Evolutionary conservation across 2,113 vertebrate species (phyloP), one percentile per base, ranked within the genome.

Genomic region (Puntigrus tetrazona): DNA sequence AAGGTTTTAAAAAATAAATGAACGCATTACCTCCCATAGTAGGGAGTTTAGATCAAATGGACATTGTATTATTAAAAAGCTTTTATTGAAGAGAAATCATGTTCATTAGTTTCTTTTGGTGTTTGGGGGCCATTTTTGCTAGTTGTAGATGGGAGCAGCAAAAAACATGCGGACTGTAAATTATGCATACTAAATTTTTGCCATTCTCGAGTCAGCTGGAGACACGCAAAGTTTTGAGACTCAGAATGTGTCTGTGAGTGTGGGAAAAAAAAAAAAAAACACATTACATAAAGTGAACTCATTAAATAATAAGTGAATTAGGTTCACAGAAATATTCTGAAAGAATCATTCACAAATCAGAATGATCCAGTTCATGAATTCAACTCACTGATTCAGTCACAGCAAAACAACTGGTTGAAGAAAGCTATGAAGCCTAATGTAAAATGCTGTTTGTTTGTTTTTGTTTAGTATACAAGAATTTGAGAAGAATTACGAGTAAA

Each of bases 1-100:
- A 82, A 16, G 7, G 41, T 27, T 59, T 73, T 72, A 83, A 85
- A 85, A 74, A 81, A 57, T 70, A 31, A 84, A 70, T 31, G 69
- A 84, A 78, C 36, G 36, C 55, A 74, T 52, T 67, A 29, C 65
- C 16, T 38, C 47, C 34, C 41, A 29, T 65, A 5, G 4, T 34
- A 34, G 25, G 41, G 61, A 75, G n/a, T 16, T 4, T 34, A 59
- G 41, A 27, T 25, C 3, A 25, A 52, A 47, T 45, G 25, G 38
- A 73, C 25, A 73, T n/a, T 73, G 11, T 73, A 45, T 73, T 73
- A 73, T 73, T 45, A 73, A 73, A 3, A 73, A 45, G 38, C 38
- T 73, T 43, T 73, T 73, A 73, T 25, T 43, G 38, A 43, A 73
- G 69, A 73, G 38, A 43, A 43, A 73, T 43, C 25, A 5, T 13